Base-by-base conservation (phyloP, 2,888 invertebrate genomes). In the Idaea dimidiata region DNA sequence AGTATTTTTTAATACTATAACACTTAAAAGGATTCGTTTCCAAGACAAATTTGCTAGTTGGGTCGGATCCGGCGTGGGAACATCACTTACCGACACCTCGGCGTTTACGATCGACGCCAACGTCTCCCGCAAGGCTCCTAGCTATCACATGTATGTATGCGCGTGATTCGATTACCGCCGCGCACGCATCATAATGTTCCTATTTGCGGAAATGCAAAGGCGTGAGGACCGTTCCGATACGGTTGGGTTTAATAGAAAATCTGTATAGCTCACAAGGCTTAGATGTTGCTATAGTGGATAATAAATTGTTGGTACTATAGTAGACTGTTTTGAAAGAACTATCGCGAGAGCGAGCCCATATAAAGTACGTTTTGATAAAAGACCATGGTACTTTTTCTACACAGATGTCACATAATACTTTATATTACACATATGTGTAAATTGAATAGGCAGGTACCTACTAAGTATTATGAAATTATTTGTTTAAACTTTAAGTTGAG, bases 91-190 rank as follows among this genome's bases (percentile, higher is more conserved):
- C 24, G 24, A 24, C 8, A 43, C 14, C 43, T 0, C 43, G 14
- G 14, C 43, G 43, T 10, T 43, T 43, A 43, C 43, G 43, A 43
- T 43, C 43, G 10, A 43, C 43, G 43, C 24, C 24, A 24, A 24
- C 24, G 24, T 24, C 24, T 43, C 43, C 43, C 43, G 6, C 43
- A 43, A 43, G 43, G 43, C 43, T 43, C 2, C 43, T 43, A 43
- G 14, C 43, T 43, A 43, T 10, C 43, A 43, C 43, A 43, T 43
- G 24, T 24, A 24, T 24, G 43, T 24, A 24, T 24, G 43, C 43
- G 43, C 68, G 66, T 68, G 68, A 68, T 66, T 65, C 65, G 63
- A 68, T 68, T 68, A 66, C 62, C 54, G 31, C 58, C 55, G 14
- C 32, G 53, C 59, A 61, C 63, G 43, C 54, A 24, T 24, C 59